phyloP scores from a whole-genome alignment of 2,888 invertebrate species.

The Athetis lepigone region DNA sequence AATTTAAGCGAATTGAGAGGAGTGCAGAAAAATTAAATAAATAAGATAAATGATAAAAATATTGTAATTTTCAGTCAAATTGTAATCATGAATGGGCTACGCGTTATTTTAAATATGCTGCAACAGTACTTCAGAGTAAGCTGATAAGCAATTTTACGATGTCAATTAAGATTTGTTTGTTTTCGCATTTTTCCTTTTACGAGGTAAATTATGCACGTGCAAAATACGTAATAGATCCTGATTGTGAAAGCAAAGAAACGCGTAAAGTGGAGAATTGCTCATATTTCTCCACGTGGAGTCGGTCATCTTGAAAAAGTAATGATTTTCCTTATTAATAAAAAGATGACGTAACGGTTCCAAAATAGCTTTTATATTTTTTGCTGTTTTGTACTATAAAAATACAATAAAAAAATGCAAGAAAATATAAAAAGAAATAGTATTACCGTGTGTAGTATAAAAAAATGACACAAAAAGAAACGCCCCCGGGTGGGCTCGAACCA shows the following conservation, averaged over 20 bases:
- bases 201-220: background rate
- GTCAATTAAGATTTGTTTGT: too few species aligned
- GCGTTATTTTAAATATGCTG: background rate
- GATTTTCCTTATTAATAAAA: background rate
- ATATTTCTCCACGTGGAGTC: background rate
- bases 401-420: background rate
- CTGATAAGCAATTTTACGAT: constrained; percentile 15
- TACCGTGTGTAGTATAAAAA: too few species aligned
- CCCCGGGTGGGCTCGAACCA: constrained; percentile 99
- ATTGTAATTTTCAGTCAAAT: too few species aligned
- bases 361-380: too few species aligned
- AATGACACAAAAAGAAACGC: constrained; percentile 89
- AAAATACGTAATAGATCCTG: background rate
- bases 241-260: background rate
- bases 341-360: background rate
- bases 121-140: background rate
- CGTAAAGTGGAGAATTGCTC: background rate
- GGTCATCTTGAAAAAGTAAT: constrained; percentile 1
- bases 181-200: too few species aligned
- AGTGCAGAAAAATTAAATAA: too few species aligned
- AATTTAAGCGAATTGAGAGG: too few species aligned
- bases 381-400: background rate
- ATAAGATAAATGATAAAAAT: too few species aligned
- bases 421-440: background rate
- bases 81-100: too few species aligned